Conservation (phyloP, 2,113 vertebrate genomes). For the Microcebus tavaratra region DNA sequence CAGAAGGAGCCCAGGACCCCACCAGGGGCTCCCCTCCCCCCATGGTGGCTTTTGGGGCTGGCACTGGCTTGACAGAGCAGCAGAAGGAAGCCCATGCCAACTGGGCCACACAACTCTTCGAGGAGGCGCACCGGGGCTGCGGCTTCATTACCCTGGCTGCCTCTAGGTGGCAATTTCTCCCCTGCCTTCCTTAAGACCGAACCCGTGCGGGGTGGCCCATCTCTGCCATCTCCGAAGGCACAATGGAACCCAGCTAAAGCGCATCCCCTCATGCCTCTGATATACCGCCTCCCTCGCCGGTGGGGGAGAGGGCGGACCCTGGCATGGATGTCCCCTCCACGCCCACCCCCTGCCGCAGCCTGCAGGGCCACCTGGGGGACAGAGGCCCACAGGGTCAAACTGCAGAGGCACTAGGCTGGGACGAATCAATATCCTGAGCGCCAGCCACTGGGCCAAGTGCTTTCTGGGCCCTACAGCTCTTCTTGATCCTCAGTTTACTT, state of each 20-base stretch:
- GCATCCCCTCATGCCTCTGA: rapidly evolving
- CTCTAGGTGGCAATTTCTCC: constrained; percentile 74
- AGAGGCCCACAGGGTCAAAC: not conserved
- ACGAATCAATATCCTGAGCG: constrained; percentile 1
- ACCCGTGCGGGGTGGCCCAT: not conserved
- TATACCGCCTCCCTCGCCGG: not conserved
- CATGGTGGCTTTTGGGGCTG: not conserved
- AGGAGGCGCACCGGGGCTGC: not conserved
- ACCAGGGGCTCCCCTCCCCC: not conserved
- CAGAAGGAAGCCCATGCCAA: not conserved
- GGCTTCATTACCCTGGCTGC: constrained; percentile 37
- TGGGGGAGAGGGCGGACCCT: not conserved
- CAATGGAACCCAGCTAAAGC: not conserved
- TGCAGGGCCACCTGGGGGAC: not conserved
- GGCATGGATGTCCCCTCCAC: too few species aligned
- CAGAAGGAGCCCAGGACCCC: not conserved
- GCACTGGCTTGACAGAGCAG: not conserved
- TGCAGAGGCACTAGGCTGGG: not conserved
- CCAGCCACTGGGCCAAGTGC: constrained; percentile 74
- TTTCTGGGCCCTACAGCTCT: not conserved
- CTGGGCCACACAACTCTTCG: not conserved
- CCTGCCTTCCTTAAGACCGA: constrained; percentile 26
- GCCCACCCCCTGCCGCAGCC: not conserved
- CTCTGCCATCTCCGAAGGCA: not conserved
- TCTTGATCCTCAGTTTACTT: not conserved